Evolutionary conservation across 2,888 invertebrate species (phyloP).

Genomic region (Melieria picta): DNA sequence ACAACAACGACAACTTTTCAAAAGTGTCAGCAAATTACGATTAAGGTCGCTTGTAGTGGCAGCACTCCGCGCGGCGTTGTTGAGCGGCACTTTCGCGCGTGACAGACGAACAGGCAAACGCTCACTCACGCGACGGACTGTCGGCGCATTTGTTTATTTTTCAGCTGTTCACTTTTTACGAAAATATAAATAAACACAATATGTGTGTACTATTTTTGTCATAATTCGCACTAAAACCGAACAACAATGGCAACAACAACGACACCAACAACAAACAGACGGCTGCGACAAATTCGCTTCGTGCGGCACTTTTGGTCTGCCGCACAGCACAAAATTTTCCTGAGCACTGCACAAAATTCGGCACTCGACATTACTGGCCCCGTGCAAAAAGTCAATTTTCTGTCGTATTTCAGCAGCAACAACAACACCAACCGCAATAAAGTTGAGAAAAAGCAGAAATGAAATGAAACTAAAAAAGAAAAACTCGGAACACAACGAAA

Average conservation of each 20-base stretch:
- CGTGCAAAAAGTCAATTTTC: too few species aligned
- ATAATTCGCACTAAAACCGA: constrained; percentile 1
- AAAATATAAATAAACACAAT: background rate
- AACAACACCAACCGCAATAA: too few species aligned
- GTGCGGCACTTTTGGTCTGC: constrained; percentile 24
- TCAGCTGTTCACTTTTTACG: background rate
- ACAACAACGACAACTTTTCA: background rate
- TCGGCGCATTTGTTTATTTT: background rate
- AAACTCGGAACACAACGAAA: too few species aligned
- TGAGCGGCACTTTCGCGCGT: too few species aligned
- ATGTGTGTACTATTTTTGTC: background rate
- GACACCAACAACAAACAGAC: background rate
- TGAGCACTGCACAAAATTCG: constrained; percentile 31
- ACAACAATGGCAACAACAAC: background rate
- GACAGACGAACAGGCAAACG: too few species aligned
- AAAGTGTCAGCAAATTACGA: background rate
- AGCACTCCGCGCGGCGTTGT: too few species aligned
- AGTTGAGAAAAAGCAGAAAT: too few species aligned
- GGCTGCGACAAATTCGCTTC: too few species aligned
- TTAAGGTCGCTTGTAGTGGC: background rate
- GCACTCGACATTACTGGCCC: too few species aligned
- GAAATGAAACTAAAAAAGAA: too few species aligned
- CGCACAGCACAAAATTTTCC: constrained; percentile 36
- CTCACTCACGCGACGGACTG: background rate
- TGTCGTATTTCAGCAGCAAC: too few species aligned